Conservation (phyloP, 1,140 invertebrate species). For the Ips typographus region DNA sequence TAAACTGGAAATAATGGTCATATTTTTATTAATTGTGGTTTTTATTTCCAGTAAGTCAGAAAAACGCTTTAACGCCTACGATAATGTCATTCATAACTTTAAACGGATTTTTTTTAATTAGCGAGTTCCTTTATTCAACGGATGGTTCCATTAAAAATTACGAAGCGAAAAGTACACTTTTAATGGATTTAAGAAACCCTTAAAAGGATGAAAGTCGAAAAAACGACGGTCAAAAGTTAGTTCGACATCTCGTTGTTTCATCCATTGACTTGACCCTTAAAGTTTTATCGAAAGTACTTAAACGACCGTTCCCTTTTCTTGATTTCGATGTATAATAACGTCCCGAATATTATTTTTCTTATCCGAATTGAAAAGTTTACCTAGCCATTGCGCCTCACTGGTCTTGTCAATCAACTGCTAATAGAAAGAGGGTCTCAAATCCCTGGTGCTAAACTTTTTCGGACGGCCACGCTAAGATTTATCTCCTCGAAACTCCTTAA, state of each 20-base stretch:
- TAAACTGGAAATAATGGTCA: too few relatives aligned
- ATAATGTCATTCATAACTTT: neutral
- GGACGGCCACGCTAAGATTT: neutral
- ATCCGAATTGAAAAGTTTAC: neutral
- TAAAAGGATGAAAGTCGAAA: neutral
- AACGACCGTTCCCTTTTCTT: neutral
- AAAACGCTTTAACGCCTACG: too few relatives aligned
- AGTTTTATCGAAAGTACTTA: neutral
- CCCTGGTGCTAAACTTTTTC: neutral
- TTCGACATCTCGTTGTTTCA: slow-evolving; percentile 1
- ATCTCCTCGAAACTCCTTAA: neutral
- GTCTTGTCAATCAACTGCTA: neutral
- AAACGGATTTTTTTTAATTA: slow-evolving; percentile 26
- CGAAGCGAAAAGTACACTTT: slow-evolving; percentile 3
- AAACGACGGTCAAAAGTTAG: slow-evolving; percentile 2
- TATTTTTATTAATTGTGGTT: too few relatives aligned
- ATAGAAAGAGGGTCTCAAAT: neutral
- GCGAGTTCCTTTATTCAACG: slow-evolving; percentile 11
- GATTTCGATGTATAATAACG: neutral
- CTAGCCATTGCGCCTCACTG: neutral
- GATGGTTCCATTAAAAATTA: slow-evolving; percentile 19
- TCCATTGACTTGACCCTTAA: neutral
- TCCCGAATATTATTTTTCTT: slow-evolving; percentile 1
- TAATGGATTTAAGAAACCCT: slow-evolving; percentile 20
- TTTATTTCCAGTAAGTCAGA: too few relatives aligned